A percentile compares a stretch with the other conserved stretches of the same genome.
Conservation (phyloP, 1,140 invertebrate genomes). For the Brevipalpus yothersi region DNA sequence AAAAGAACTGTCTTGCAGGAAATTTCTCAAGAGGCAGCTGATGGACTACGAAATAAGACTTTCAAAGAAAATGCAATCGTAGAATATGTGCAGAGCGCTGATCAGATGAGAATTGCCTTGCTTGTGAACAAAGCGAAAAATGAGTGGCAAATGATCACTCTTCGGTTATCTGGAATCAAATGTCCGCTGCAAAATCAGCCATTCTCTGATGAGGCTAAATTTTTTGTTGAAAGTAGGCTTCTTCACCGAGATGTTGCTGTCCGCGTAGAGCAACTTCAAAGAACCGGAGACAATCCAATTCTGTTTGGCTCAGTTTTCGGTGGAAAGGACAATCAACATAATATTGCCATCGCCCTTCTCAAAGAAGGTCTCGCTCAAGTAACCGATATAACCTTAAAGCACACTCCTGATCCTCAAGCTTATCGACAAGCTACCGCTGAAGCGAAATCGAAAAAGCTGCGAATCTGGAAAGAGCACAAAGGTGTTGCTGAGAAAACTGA, state of each 20-base stretch:
- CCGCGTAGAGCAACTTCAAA: conserved; percentile 48
- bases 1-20: conserved; percentile 30
- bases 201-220: conserved; percentile 57
- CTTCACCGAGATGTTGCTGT: conserved; percentile 83
- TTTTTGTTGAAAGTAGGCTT: conserved; percentile 67
- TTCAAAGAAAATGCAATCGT: conserved; percentile 56
- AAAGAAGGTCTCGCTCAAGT: conserved; percentile 78
- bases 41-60: conserved; percentile 14
- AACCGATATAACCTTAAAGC: conserved; percentile 86
- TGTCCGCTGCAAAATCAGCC: conserved; percentile 28
- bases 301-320: conserved; percentile 4
- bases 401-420: conserved; percentile 53
- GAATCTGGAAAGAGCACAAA: conserved; percentile 65
- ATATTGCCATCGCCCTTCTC: conserved; percentile 79
- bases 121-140: not conserved
- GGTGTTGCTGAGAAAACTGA: not conserved
- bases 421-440: conserved; percentile 52
- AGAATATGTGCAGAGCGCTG: conserved; percentile 80
- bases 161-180: conserved; percentile 74
- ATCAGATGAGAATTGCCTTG: conserved; percentile 45
- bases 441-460: conserved; percentile 61
- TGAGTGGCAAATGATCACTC: conserved; percentile 62
- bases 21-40: conserved; percentile 15
- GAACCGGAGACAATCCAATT: conserved; percentile 30
- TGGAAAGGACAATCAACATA: conserved; percentile 18